Percentiles rank a stretch among this genome's conserved stretches.
These are phyloP conservation scores for Epinephelus fuscoguttatus DNA, from an alignment of 2,113 vertebrate genomes.

Conservation along the genomic window DNA sequence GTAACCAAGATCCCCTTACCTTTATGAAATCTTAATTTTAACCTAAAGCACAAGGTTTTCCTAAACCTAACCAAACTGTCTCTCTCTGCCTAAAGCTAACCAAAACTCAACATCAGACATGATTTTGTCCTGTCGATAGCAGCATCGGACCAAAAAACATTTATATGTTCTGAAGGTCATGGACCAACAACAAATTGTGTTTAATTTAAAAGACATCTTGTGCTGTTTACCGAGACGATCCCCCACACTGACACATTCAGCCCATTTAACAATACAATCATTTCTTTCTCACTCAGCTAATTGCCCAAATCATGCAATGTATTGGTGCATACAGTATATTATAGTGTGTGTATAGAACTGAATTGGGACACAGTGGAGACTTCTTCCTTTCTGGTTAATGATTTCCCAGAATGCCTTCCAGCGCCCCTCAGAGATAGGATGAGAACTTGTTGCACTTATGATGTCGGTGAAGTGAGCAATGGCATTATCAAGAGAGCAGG, in stretches of 20 bases:
- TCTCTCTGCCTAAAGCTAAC: background rate
- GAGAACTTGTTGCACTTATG: constrained; percentile 28
- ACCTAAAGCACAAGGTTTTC: too few relatives aligned
- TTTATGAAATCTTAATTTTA: background rate
- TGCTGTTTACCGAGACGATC: background rate
- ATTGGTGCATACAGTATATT: background rate
- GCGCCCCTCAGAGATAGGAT: background rate
- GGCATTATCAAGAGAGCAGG: background rate
- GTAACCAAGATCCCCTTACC: background rate
- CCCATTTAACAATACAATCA: background rate
- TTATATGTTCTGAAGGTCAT: background rate
- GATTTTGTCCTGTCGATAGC: background rate
- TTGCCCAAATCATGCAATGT: background rate
- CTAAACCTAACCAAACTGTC: background rate
- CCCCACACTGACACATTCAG: background rate
- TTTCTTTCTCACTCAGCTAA: background rate
- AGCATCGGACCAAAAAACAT: background rate
- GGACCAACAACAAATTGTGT: background rate
- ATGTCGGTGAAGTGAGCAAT: constrained; percentile 9
- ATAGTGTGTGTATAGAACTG: background rate
- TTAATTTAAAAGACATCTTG: background rate
- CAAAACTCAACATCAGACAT: too few relatives aligned
- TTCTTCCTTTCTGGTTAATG: background rate
- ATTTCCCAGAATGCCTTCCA: constrained; percentile 14
- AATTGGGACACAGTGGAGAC: background rate